Evolutionary conservation across 2,888 invertebrate genomes (phyloP).

Genomic region (Coronaproctus castanopsis): DNA sequence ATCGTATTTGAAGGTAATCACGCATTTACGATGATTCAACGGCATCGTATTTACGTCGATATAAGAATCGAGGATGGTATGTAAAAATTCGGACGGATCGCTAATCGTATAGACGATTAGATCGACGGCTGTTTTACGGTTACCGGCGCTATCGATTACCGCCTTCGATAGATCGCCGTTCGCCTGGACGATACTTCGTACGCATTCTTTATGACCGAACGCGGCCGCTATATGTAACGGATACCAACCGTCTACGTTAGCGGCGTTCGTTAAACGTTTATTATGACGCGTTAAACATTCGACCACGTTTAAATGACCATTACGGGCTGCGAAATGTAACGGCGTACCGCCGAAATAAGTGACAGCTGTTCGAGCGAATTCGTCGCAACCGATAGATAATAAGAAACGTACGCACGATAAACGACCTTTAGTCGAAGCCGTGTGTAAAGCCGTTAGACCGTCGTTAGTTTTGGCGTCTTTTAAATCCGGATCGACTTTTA

Average conservation of each 20-base stretch:
- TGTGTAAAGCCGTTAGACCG: constrained; percentile 33
- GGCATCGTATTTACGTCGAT: constrained; percentile 31
- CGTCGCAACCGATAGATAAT: constrained; percentile 30
- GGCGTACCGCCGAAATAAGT: constrained; percentile 25
- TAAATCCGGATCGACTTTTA: constrained; percentile 23
- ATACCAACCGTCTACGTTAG: constrained; percentile 21
- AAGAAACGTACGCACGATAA: constrained; percentile 30
- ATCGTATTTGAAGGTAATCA: constrained; percentile 32
- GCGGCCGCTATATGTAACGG: constrained; percentile 32
- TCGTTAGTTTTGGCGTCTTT: constrained; percentile 21
- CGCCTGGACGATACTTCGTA: constrained; percentile 27
- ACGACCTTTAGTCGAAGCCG: constrained; percentile 35
- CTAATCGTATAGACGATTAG: constrained; percentile 33
- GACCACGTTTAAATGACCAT: constrained; percentile 19
- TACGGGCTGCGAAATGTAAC: constrained; percentile 21
- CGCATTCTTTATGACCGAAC: constrained; percentile 37
- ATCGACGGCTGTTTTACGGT: constrained; percentile 32
- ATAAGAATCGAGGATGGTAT: constrained; percentile 33
- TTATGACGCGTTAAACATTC: constrained; percentile 24
- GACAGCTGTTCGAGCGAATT: constrained; percentile 29
- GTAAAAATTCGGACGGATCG: constrained; percentile 33
- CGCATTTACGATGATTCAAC: constrained; percentile 28
- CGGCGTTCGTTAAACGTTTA: constrained; percentile 24
- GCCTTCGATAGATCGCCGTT: constrained; percentile 14
- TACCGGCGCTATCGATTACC: constrained; percentile 27